Evolutionary conservation across 1,140 invertebrate genomes (phyloP).

Genomic region (Homalodisca vitripennis): DNA sequence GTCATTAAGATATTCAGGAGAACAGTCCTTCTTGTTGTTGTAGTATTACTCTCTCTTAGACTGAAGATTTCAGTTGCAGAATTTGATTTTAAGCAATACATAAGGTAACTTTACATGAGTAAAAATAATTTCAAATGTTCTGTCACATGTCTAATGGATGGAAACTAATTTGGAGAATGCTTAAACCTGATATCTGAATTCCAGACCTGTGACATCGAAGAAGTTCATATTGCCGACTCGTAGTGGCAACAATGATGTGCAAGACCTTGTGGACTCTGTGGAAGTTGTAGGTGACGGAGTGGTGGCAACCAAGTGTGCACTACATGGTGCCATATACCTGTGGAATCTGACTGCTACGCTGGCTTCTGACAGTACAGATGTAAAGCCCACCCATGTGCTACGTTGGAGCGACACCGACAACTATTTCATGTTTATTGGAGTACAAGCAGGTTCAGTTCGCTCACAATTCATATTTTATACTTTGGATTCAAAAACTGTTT

Average conservation of each 20-base stretch:
- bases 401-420: conserved; percentile 51
- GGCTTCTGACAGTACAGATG: conserved; percentile 11
- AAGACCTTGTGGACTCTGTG: conserved; percentile 46
- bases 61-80: too few species aligned
- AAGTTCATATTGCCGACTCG: background rate
- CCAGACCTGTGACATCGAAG: too few species aligned
- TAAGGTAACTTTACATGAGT: too few species aligned
- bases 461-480: too few species aligned
- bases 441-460: conserved; percentile 47
- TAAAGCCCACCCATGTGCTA: conserved; percentile 45
- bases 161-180: background rate
- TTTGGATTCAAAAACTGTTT: too few species aligned
- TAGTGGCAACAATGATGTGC: background rate
- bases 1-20: too few species aligned
- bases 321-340: conserved; percentile 49
- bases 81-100: too few species aligned
- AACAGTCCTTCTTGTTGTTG: too few species aligned
- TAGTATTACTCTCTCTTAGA: too few species aligned
- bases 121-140: too few species aligned
- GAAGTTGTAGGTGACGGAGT: conserved; percentile 42
- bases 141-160: too few species aligned
- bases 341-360: conserved; percentile 39
- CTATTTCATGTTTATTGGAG: conserved; percentile 52
- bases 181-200: background rate
- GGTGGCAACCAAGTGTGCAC: conserved; percentile 50